phyloP scores from a whole-genome alignment of 2,113 vertebrate genomes.

The Nothobranchius kuhntae region DNA sequence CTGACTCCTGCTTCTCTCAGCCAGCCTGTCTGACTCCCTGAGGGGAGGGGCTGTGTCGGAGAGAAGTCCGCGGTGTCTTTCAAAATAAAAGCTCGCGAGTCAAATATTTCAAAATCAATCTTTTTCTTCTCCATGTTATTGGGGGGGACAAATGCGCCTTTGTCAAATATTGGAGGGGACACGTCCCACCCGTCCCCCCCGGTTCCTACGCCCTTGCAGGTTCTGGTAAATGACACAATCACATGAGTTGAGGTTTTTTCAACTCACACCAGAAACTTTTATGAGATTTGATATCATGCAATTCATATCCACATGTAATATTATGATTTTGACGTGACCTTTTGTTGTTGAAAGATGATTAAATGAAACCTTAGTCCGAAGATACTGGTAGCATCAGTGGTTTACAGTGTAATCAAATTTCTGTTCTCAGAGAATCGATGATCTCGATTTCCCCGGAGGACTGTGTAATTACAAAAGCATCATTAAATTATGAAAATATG shows the following conservation, averaged over 20 bases:
- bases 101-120: too few species aligned
- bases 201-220: too few species aligned
- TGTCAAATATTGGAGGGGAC: too few species aligned
- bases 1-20: too few species aligned
- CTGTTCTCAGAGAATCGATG: slow-evolving; percentile 65
- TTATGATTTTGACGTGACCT: slow-evolving; percentile 37
- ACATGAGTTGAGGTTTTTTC: neutral
- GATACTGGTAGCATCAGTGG: slow-evolving; percentile 36
- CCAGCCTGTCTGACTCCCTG: too few species aligned
- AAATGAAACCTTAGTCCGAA: slow-evolving; percentile 50
- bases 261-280: neutral
- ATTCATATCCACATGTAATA: slow-evolving; percentile 16
- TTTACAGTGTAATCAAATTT: slow-evolving; percentile 64
- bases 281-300: slow-evolving; percentile 2
- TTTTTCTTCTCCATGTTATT: too few species aligned
- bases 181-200: too few species aligned
- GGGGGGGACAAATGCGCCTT: too few species aligned
- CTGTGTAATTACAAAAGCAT: slow-evolving; percentile 72
- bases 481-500: slow-evolving; percentile 71
- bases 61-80: too few species aligned
- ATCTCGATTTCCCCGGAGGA: slow-evolving; percentile 53
- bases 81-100: too few species aligned
- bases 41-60: too few species aligned
- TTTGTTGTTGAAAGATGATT: slow-evolving; percentile 54
- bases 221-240: too few species aligned